Conservation (phyloP, 2,888 invertebrate species). For the Morpho achilles region DNA sequence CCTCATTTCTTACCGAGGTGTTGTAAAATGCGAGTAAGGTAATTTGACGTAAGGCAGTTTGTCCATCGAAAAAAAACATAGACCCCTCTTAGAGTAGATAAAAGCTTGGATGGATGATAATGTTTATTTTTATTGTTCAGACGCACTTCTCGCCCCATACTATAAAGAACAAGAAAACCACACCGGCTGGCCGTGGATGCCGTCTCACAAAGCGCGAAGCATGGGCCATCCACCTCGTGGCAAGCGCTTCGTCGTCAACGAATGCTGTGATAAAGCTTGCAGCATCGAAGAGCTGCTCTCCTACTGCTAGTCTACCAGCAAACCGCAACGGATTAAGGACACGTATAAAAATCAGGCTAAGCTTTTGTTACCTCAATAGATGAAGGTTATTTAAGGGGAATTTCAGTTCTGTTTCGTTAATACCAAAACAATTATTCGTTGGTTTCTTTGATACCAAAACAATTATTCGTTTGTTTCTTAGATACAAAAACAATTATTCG, state of each 20-base stretch:
- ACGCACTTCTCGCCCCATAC: constrained; percentile 40
- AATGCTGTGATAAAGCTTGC: constrained; percentile 59
- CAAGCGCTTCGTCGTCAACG: constrained; percentile 49
- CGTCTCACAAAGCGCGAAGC: constrained; percentile 38
- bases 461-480: no score
- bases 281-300: constrained; percentile 42
- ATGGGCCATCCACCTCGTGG: constrained; percentile 36
- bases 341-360: constrained; percentile 5
- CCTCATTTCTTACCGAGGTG: no score
- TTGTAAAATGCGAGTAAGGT: no score
- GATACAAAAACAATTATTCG: no score
- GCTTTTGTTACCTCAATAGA: background rate
- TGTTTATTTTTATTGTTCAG: constrained; percentile 27
- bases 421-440: no score
- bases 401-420: no score
- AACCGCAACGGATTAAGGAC: constrained; percentile 1
- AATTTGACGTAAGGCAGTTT: no score
- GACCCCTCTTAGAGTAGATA: no score
- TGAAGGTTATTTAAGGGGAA: no score
- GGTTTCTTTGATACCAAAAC: no score
- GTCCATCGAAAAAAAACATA: no score
- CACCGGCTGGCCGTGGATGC: constrained; percentile 45
- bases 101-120: no score
- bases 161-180: constrained; percentile 44
- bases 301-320: constrained; percentile 39